Base-by-base conservation (phyloP, 2,888 invertebrate genomes). In the Brenthis hecate region DNA sequence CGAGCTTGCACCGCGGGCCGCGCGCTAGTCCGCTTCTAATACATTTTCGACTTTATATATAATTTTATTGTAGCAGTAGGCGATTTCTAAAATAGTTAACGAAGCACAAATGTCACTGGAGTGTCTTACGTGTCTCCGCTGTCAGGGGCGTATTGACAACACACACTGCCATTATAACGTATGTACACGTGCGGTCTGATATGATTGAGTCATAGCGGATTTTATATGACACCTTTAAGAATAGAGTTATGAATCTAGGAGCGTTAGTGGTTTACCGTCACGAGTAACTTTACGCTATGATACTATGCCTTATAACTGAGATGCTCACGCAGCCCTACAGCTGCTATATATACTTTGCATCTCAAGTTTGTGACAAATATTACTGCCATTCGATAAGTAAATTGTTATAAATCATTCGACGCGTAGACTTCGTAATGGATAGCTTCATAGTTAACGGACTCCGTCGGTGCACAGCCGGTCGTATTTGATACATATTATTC, bases 371-470 rank as follows among this genome's bases (percentile, higher is more conserved):
- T 87, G 84, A 91, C 86, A 86, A 88, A 84, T 85, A 84, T 86
- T 85, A 92, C 92, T 92, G 92, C 92, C 92, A 92, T 91, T 89
- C 83, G 87, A 84, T 92, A 89, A 91, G 91, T 90, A 88, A 89
- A 76, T 82, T 85, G 81, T 86, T 87, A 84, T 85, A 87, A 84
- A 85, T 86, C 84, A 86, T 85, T 85, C 80, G 85, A 82, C 81
- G 85, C 86, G 84, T 91, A 88, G 87, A 57, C 74, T 78, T 82
- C 85, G 85, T 83, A 62, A 76, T 68, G 72, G 74, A 79, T 88
- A 86, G 91, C 91, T 89, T 88, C 78, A 80, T 90, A 91, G 90
- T 75, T 81, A 80, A 84, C 87, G 88, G 88, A 80, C 78, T 81
- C 89, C 87, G 91, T 83, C 83, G 89, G 91, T 91, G 91, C 89